A percentile compares a stretch with the other conserved stretches of the same genome.
phyloP scores from a whole-genome alignment of 2,888 invertebrate species.

The Drosophila siamana region DNA sequence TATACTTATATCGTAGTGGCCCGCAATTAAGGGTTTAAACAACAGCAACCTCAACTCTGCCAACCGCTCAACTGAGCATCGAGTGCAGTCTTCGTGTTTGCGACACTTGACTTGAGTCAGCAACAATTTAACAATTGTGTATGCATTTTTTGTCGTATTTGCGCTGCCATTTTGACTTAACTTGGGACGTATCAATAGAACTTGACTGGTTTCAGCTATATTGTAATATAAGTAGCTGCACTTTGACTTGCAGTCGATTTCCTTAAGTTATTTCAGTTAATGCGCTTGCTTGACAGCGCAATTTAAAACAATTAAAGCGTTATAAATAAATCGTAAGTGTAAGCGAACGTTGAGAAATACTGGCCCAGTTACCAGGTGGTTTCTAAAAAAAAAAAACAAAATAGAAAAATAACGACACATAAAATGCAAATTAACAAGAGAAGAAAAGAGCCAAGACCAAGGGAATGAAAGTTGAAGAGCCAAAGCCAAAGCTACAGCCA shows the following conservation, averaged over 20 bases:
- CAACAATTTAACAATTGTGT: conserved; percentile 20
- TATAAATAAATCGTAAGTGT: conserved; percentile 3
- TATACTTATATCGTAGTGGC: neutral
- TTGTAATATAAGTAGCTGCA: conserved; percentile 9
- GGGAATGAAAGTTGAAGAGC: conserved; percentile 73
- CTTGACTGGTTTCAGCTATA: neutral
- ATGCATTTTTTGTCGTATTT: conserved; percentile 2
- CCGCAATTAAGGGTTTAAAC: conserved; percentile 15
- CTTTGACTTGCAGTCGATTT: conserved; percentile 10
- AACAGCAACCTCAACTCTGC: neutral
- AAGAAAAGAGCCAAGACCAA: conserved; percentile 47
- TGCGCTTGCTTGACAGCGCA: neutral
- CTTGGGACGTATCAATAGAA: neutral
- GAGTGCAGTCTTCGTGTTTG: conserved; percentile 52
- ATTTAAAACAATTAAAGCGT: conserved; percentile 29
- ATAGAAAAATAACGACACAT: conserved; percentile 47
- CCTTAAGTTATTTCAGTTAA: neutral
- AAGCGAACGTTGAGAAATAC: conserved; percentile 17
- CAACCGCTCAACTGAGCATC: conserved; percentile 9
- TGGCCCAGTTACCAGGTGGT: conserved; percentile 45
- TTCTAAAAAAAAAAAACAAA: conserved; percentile 51
- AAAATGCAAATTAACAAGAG: conserved; percentile 71
- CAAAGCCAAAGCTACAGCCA: conserved; percentile 9
- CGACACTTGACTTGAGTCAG: conserved; percentile 59
- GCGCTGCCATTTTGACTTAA: conserved; percentile 1